phyloP scores from a whole-genome alignment of 2,797 vertebrate genomes.

The Cetoscarus ocellatus region DNA sequence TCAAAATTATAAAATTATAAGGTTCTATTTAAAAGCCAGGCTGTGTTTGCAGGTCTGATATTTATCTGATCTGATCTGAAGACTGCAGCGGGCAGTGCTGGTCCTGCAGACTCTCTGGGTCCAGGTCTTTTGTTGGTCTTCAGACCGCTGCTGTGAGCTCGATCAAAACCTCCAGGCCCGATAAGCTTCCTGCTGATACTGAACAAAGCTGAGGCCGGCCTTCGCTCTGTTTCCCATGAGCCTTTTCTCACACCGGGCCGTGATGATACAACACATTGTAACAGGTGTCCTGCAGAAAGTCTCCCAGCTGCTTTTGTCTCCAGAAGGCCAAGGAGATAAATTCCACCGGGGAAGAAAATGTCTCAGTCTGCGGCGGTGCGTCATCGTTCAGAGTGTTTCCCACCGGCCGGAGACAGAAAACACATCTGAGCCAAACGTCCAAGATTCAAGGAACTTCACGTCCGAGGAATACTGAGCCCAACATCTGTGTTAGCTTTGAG shows the following conservation, averaged over 20 bases:
- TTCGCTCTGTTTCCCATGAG: slow-evolving; percentile 32
- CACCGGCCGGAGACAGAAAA: slow-evolving; percentile 6
- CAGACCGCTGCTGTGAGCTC: slow-evolving; percentile 7
- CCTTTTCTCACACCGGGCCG: slow-evolving; percentile 8
- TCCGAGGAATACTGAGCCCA: background rate
- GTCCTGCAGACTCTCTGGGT: background rate
- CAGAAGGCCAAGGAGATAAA: slow-evolving; percentile 14
- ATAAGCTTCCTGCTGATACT: slow-evolving; percentile 40
- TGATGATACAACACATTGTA: slow-evolving; percentile 1
- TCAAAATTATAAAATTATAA: no score
- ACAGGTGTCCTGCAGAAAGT: slow-evolving; percentile 40
- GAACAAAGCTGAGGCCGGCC: slow-evolving; percentile 17
- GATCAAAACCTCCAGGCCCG: background rate
- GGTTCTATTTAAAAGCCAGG: no score
- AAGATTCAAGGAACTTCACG: background rate
- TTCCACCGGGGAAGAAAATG: background rate
- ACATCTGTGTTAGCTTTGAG: background rate
- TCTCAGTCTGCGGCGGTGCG: background rate
- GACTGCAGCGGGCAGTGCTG: no score
- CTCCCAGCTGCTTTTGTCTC: slow-evolving; percentile 33
- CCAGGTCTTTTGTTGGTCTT: no score
- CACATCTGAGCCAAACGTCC: background rate
- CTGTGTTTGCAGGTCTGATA: no score
- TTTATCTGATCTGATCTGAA: no score
- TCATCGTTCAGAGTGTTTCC: slow-evolving; percentile 18